Conservation (phyloP, 1,140 invertebrate genomes). For the Plodia interpunctella region DNA sequence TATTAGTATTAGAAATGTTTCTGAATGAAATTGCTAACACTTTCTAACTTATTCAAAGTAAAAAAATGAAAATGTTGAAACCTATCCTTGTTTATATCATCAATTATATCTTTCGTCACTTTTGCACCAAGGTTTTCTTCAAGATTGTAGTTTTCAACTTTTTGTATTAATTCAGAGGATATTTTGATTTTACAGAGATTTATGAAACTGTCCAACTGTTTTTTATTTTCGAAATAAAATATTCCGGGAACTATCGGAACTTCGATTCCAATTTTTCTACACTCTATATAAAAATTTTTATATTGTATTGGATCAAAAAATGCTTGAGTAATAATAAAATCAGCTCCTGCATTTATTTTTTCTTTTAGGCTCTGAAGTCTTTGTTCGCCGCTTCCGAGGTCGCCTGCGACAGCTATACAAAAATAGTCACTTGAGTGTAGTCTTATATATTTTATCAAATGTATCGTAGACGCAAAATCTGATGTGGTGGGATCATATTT, state of each 20-base stretch:
- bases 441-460: constrained; percentile 54
- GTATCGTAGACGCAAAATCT: constrained; percentile 47
- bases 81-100: constrained; percentile 24
- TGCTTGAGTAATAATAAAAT: constrained; percentile 70
- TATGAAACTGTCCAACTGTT: constrained; percentile 41
- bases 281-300: constrained; percentile 39
- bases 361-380: constrained; percentile 47
- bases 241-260: constrained; percentile 60
- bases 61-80: constrained; percentile 56
- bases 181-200: constrained; percentile 51
- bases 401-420: constrained; percentile 64
- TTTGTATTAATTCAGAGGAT: constrained; percentile 29
- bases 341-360: constrained; percentile 56
- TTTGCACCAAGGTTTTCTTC: constrained; percentile 25
- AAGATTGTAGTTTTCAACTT: constrained; percentile 22
- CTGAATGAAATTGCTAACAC: background rate
- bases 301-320: constrained; percentile 53
- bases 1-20: background rate
- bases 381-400: constrained; percentile 38
- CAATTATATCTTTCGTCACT: constrained; percentile 34
- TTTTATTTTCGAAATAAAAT: constrained; percentile 48
- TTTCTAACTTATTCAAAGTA: constrained; percentile 47
- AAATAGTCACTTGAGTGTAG: constrained; percentile 52
- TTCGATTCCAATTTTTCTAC: constrained; percentile 39
- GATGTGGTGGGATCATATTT: constrained; percentile 37